Conservation (phyloP, 2,113 vertebrate species). For the Synodontis membranacea region DNA sequence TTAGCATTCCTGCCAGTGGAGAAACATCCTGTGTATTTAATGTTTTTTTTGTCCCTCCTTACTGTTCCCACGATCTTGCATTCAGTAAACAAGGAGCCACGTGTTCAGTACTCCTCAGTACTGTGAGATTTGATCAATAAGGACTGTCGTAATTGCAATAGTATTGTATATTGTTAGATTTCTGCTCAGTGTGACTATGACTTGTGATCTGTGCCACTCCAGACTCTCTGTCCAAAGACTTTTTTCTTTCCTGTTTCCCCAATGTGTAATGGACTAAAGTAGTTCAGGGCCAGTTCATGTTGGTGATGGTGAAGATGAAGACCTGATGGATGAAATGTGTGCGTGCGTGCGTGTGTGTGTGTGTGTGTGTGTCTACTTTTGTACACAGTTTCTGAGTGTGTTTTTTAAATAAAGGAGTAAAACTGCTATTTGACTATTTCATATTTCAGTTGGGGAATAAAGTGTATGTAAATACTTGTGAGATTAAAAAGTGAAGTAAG, state of each 20-base stretch:
- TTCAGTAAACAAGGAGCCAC: not conserved
- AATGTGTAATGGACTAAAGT: not conserved
- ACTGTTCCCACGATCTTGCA: not conserved
- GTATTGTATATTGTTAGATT: not conserved
- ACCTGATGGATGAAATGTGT: conserved; percentile 58
- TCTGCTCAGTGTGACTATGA: not conserved
- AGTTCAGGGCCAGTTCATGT: conserved; percentile 10
- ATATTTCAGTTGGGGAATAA: not conserved
- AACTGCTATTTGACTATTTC: conserved; percentile 28
- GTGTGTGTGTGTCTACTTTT: conserved; percentile 54
- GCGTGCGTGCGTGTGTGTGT: not conserved
- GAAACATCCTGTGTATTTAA: not conserved
- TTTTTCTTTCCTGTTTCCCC: not conserved
- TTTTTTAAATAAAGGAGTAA: conserved; percentile 58
- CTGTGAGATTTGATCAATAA: not conserved
- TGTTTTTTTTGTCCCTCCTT: too few species aligned
- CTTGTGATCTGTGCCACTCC: not conserved
- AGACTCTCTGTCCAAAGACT: not conserved
- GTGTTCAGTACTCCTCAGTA: not conserved
- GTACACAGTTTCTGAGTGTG: conserved; percentile 65
- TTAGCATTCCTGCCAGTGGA: not conserved
- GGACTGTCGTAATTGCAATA: not conserved
- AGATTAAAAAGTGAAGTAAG: not conserved
- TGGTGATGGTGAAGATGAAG: conserved; percentile 30
- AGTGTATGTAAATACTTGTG: not conserved